These are phyloP conservation scores for Drosophila chauvacae DNA, from an alignment of 1,140 invertebrate genomes.

Conservation along the genomic window DNA sequence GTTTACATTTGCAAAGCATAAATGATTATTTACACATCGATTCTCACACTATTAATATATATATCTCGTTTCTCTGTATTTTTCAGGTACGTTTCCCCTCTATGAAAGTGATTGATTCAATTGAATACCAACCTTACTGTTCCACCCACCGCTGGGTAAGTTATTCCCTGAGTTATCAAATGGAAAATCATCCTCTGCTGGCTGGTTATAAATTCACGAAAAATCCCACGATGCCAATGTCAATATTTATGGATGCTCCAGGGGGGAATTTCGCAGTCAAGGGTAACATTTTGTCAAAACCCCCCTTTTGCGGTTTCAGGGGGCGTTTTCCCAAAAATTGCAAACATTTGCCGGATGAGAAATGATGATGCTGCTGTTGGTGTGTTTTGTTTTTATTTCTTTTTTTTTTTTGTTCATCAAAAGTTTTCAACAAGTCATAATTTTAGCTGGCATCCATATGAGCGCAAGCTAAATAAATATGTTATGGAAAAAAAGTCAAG, in stretches of 20 bases:
- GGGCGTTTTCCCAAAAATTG: constrained; percentile 43
- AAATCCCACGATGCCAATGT: constrained; percentile 56
- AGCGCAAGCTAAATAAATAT: constrained; percentile 47
- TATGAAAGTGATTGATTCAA: constrained; percentile 38
- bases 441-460: constrained; percentile 57
- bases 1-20: constrained; percentile 41
- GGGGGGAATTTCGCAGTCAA: constrained; percentile 58
- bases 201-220: constrained; percentile 54
- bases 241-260: constrained; percentile 60
- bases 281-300: constrained; percentile 54
- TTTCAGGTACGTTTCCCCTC: constrained; percentile 51
- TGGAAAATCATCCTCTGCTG: constrained; percentile 38
- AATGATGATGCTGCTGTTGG: constrained; percentile 29
- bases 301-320: constrained; percentile 1
- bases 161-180: constrained; percentile 49
- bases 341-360: constrained; percentile 62
- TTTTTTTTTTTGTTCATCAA: constrained; percentile 43
- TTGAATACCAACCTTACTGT: constrained; percentile 23
- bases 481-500: constrained; percentile 1
- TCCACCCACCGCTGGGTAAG: constrained; percentile 20
- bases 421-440: constrained; percentile 73
- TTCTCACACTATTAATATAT: constrained; percentile 33
- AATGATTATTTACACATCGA: constrained; percentile 37
- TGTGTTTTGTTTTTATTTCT: background rate
- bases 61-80: constrained; percentile 23